Base-by-base conservation (phyloP, 2,113 vertebrate species). In the Eurypyga helias region DNA sequence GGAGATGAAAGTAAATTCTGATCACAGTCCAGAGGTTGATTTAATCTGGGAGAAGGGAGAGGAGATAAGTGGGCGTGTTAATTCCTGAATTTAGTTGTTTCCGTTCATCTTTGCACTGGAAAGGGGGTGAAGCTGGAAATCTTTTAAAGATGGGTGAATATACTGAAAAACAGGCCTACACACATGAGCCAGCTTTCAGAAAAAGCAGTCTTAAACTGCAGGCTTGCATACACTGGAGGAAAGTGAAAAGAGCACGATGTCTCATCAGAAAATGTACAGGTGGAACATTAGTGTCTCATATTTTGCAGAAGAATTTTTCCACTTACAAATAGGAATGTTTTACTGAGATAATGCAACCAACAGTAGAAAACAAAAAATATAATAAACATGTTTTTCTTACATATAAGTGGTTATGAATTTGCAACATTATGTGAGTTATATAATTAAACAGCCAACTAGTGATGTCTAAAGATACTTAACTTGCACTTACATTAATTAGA, bases 1-100 rank as follows among this genome's bases (percentile, higher is more conserved):
- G 43, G 28, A 91, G 67, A 90, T 95, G 67, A 97, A 95, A 95
- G 88, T 31, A 78, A 78, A 82, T 67, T 83, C 46, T 83, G 76
- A 86, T 90, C 49, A 64, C 58, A 88, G 66, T 90, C 66, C 90
- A 90, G 77, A 77, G 58, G 8, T 21, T 89, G 78, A 89, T 87
- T 96, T 87, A 79, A 91, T 76, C 60, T 78, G 41, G 45, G 58
- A 90, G 52, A 94, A 93, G 28, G 77, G 15, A 84, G 19, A 3
- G 2, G 70, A 87, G 52, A 18, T 78, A 87, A 66, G 26, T 38
- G 48, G 79, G 49, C 3, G 17, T 67, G 77, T 43, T 79, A 82
- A 90, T 88, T 94, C 51, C 66, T 70, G 49, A 92, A 83, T 0
- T 79, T 83, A 17, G 3, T 20, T 87, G 84, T 71, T 82, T 82